Conservation (phyloP, 1,140 invertebrate genomes). For the Lucilia sericata region DNA sequence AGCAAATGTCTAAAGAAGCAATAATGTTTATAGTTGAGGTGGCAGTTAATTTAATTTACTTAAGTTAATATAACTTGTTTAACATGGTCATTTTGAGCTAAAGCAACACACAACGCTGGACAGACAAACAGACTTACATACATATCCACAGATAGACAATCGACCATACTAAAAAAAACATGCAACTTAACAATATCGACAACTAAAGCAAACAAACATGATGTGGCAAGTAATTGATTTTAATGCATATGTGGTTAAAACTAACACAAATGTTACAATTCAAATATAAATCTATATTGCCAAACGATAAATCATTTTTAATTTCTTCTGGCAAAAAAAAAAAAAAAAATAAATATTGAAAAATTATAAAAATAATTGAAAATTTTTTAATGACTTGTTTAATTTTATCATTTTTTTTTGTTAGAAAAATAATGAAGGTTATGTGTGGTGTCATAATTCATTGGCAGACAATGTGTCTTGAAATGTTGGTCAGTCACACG, state of each 20-base stretch:
- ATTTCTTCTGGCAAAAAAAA: too few species aligned
- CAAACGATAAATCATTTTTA: too few species aligned
- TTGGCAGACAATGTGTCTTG: too few species aligned
- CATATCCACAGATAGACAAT: neutral
- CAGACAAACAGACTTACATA: neutral
- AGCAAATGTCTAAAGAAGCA: neutral
- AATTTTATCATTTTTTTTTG: too few species aligned
- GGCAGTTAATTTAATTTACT: constrained; percentile 41
- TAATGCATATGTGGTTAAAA: constrained; percentile 7
- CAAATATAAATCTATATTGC: too few species aligned
- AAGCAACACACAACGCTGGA: neutral
- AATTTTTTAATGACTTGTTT: too few species aligned
- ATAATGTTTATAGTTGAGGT: constrained; percentile 37
- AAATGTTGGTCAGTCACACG: too few species aligned
- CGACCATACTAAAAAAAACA: neutral
- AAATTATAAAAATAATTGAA: too few species aligned
- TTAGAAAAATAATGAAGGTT: too few species aligned
- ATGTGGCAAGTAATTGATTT: constrained; percentile 35
- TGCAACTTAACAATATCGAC: neutral
- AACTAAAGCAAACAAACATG: constrained; percentile 6
- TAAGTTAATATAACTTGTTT: constrained; percentile 42
- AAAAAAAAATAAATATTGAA: too few species aligned
- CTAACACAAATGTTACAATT: neutral
- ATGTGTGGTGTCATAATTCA: too few species aligned
- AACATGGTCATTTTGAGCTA: constrained; percentile 14